Base-by-base conservation (phyloP, 1,140 invertebrate genomes). In the Rhyacophila brunnea region DNA sequence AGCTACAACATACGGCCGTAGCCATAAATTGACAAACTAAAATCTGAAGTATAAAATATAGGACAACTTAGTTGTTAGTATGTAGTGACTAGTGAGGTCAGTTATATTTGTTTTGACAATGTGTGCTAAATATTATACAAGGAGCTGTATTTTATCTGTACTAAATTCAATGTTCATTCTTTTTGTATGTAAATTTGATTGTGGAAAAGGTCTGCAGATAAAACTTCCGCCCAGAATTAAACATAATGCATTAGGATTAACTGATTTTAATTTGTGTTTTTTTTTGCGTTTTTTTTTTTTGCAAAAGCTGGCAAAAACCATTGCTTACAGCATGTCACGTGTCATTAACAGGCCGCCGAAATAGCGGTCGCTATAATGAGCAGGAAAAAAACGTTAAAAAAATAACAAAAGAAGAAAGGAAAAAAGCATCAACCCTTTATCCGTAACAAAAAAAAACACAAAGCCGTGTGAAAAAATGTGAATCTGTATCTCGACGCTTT, bases 261-360 rank as follows among this genome's bases (percentile, higher is more conserved):
- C 38, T 40, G 15, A 15, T 40, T 13, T 13, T 40, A 40, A 13
- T 40, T 40, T 40, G 15, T 15, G 38, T 40, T 40, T 40, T 5
- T 40, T 40, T 40, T 40, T 15, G 3, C 11, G 15, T 40, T 40
- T 13, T n/a, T 40, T 13, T 40, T 45, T 45, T 15, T 15, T 6
- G 43, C 43, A 10, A 19, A 45, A 11, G 14, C 9, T 4, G 13
- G 13, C 13, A 34, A 20, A 59, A 59, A 59, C 45, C 57, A 53
- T 59, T 59, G 46, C 57, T 59, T 59, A 59, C 57, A 28, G 23
- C 23, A 28, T 28, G 23, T 28, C 23, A 59, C 57, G 35, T 59
- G 57, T 59, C 57, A 59, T 59, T 59, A 59, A 53, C 57, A 59
- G 57, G 52, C 23, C 50, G 43, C 46, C 40, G 48, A 36, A n/a